phyloP scores from a whole-genome alignment of 2,888 invertebrate species.

The Ganaspis brasiliensis region DNA sequence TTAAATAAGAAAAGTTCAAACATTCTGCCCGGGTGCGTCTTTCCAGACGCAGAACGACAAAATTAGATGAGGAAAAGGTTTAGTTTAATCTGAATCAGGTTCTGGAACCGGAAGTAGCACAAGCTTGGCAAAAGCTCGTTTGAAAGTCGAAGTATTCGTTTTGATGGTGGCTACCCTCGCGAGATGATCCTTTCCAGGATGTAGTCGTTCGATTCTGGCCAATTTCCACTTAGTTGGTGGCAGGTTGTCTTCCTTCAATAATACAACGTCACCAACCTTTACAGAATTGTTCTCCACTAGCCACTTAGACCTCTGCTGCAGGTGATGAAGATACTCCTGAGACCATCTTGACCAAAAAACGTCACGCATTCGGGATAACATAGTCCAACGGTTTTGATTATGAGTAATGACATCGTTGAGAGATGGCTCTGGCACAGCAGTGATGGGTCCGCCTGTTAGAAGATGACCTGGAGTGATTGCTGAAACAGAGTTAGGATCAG shows the following conservation, averaged over 20 bases:
- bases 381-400: conserved; percentile 38
- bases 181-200: conserved; percentile 65
- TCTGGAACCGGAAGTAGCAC: too few species aligned
- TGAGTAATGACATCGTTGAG: background rate
- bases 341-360: conserved; percentile 64
- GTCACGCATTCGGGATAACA: conserved; percentile 60
- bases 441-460: conserved; percentile 64
- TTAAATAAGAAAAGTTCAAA: too few species aligned
- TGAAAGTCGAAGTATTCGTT: conserved; percentile 54
- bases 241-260: conserved; percentile 56
- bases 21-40: too few species aligned
- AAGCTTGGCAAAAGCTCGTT: conserved; percentile 50
- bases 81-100: too few species aligned
- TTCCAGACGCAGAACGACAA: too few species aligned
- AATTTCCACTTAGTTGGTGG: conserved; percentile 61
- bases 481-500: conserved; percentile 54
- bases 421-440: conserved; percentile 53
- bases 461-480: conserved; percentile 67
- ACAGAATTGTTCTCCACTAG: conserved; percentile 44
- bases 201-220: conserved; percentile 58
- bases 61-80: too few species aligned
- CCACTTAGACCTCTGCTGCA: conserved; percentile 68
- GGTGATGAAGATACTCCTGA: conserved; percentile 62
- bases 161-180: conserved; percentile 59
- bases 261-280: conserved; percentile 57